Base-by-base conservation (phyloP, 2,113 vertebrate genomes). In the Cyprinodon variegatus region DNA sequence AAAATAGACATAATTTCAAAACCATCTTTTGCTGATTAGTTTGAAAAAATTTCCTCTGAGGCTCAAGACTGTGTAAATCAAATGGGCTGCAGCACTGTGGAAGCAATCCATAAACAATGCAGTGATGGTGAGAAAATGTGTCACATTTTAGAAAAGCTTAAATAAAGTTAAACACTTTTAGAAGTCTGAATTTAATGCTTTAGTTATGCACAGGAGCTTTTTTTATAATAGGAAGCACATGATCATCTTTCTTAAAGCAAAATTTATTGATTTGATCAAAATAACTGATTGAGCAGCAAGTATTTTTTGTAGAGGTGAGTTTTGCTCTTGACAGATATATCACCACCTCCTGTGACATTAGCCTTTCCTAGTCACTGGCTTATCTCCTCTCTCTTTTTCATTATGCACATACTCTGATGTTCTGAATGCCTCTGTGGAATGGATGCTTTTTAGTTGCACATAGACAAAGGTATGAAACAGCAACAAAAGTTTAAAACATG, bases 391-490 rank as follows among this genome's bases (percentile, higher is more conserved):
- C 17, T 7, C 36, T 73, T 72, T 84, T 90, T 83, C 72, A 75
- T 84, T 83, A 90, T 89, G 84, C 82, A 91, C 77, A 90, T 80
- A 78, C 50, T 82, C 85, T 61, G 83, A 80, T 70, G 89, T 89
- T 88, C 84, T 90, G 88, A 87, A 91, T 87, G 85, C 92, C 82
- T 83, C 90, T 90, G 84, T 79, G 89, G 88, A 81, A 89, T 74
- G 91, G 89, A 89, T 86, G 92, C 86, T 93, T 91, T 57, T 93
- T 85, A 90, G 86, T 91, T 91, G 91, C 83, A 92, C 92, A 92
- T 93, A 89, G 90, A 85, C 29, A 91, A 90, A 93, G 90, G 64
- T 82, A 87, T 87, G 78, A 88, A 83, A 87, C 77, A 67, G 85
- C 86, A 84, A 90, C 84, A 91, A 92, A 88, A 82, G 86, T 78